phyloP scores from a whole-genome alignment of 2,113 vertebrate genomes.

The Spilogale gracilis region DNA sequence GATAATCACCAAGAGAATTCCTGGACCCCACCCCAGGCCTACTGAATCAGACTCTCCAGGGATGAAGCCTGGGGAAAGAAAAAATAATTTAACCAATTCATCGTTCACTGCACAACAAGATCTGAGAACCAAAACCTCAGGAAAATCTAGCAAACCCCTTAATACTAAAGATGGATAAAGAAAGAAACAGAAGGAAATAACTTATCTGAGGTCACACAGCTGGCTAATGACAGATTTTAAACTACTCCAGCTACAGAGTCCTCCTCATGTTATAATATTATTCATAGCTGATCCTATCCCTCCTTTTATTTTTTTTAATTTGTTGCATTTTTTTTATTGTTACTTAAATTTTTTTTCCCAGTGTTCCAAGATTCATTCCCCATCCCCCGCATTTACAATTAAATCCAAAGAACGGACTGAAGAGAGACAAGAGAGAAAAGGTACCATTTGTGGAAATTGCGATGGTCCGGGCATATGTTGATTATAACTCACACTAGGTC shows the following conservation, averaged over 20 bases:
- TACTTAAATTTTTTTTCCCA: no score
- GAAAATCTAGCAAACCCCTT: slow-evolving; percentile 19
- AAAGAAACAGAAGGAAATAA: background rate
- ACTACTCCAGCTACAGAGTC: background rate
- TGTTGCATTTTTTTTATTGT: no score
- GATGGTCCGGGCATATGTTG: background rate
- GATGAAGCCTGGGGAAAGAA: background rate
- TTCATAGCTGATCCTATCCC: background rate
- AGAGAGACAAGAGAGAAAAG: background rate
- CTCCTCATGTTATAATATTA: background rate
- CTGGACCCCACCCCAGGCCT: background rate
- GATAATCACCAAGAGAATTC: background rate
- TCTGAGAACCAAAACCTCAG: slow-evolving; percentile 12
- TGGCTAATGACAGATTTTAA: background rate
- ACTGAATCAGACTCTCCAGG: background rate
- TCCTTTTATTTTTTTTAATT: background rate
- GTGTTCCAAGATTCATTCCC: no score
- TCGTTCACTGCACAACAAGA: background rate
- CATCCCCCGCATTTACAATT: background rate
- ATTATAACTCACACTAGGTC: background rate
- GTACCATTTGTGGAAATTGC: background rate
- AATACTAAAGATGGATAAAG: background rate
- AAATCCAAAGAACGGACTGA: slow-evolving; percentile 5
- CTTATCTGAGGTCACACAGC: background rate
- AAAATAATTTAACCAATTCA: background rate